Percentiles rank a stretch among this genome's conserved stretches.
phyloP scores from a whole-genome alignment of 2,797 vertebrate genomes.

The Sparus aurata region DNA sequence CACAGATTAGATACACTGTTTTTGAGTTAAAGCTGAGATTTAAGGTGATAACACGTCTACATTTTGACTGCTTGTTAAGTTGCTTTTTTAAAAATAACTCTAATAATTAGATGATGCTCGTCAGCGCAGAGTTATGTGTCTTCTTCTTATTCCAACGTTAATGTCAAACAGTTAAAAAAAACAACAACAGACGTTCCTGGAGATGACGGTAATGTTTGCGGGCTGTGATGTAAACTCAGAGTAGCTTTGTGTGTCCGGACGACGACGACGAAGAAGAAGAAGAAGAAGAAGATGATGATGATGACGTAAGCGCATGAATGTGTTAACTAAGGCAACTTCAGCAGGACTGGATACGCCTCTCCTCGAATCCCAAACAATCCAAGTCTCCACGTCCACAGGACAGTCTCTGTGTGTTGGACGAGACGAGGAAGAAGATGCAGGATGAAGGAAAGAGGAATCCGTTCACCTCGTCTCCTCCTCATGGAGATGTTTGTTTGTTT shows the following conservation, averaged over 20 bases:
- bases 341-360: constrained; percentile 25
- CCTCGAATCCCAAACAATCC: not conserved
- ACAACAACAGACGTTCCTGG: not conserved
- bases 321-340: constrained; percentile 73
- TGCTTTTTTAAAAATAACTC: not conserved
- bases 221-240: constrained; percentile 47
- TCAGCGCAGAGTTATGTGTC: too few relatives aligned
- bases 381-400: constrained; percentile 9
- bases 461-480: constrained; percentile 30
- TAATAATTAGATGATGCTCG: too few relatives aligned
- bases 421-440: constrained; percentile 12
- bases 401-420: constrained; percentile 5
- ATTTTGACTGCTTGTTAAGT: constrained; percentile 3
- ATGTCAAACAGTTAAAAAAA: not conserved
- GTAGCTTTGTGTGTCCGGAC: not conserved
- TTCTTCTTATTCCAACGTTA: not conserved
- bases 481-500: constrained; percentile 9
- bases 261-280: not conserved
- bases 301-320: constrained; percentile 9
- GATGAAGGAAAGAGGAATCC: not conserved
- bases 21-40: constrained; percentile 28
- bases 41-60: not conserved
- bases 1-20: not conserved
- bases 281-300: not conserved
- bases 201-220: not conserved